These are phyloP conservation scores for Nasua narica DNA, from an alignment of 2,797 vertebrate species.

Conservation along the genomic window DNA sequence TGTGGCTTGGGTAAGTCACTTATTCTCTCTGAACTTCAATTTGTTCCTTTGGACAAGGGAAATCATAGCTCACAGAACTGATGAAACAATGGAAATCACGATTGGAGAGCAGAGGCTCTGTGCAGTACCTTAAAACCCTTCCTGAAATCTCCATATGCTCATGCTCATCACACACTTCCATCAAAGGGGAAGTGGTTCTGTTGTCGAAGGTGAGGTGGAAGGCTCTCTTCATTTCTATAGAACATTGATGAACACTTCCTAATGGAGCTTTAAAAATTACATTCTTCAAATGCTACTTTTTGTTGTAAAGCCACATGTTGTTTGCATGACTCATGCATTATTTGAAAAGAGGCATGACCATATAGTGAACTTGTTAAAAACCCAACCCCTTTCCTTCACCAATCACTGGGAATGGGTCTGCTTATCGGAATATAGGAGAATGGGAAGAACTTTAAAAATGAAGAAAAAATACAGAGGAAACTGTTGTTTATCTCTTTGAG, in stretches of 20 bases:
- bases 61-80: neutral
- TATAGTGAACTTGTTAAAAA: neutral
- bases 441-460: neutral
- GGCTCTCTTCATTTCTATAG: neutral
- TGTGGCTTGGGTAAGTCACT: neutral
- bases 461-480: neutral
- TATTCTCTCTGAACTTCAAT: neutral
- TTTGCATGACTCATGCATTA: neutral
- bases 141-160: neutral
- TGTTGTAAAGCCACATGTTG: neutral
- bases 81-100: accelerated
- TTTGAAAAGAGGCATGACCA: neutral
- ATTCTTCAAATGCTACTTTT: neutral
- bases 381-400: neutral
- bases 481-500: conserved; percentile 38
- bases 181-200: neutral
- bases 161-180: neutral
- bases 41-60: neutral
- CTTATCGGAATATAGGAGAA: neutral
- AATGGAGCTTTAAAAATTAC: neutral
- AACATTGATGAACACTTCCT: neutral
- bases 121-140: neutral
- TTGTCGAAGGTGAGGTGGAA: neutral
- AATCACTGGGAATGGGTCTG: neutral
- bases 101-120: accelerated